Conservation (phyloP, 2,888 invertebrate genomes). For the Prosapia bicincta region DNA sequence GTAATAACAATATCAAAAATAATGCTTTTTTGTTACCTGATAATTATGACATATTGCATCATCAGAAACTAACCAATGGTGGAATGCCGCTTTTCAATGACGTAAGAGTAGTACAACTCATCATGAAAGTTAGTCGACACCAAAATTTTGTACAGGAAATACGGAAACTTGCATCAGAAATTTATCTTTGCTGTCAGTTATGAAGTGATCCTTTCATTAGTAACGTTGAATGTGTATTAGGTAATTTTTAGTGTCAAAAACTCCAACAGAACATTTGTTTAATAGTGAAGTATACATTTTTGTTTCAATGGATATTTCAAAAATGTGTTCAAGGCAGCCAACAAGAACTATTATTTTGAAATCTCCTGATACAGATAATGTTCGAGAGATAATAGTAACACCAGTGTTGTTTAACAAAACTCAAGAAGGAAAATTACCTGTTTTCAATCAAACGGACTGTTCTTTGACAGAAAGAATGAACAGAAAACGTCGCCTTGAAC, state of each 20-base stretch:
- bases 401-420: slow-evolving; percentile 20
- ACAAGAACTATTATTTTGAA: slow-evolving; percentile 26
- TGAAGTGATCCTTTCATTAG: neutral
- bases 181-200: neutral
- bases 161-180: neutral
- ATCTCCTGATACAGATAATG: slow-evolving; percentile 28
- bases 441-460: slow-evolving; percentile 11
- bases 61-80: neutral
- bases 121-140: neutral
- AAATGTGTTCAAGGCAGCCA: neutral
- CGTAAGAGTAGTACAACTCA: neutral
- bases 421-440: slow-evolving; percentile 12
- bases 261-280: neutral
- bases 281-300: neutral
- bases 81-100: neutral
- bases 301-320: neutral
- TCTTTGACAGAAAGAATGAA: slow-evolving; percentile 40
- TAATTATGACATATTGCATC: neutral
- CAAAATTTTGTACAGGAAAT: neutral
- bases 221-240: too few species aligned
- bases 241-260: too few species aligned
- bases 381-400: slow-evolving; percentile 27
- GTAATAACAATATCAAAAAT: too few species aligned
- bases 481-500: slow-evolving; percentile 76
- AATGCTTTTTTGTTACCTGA: too few species aligned